Evolutionary conservation across 2,888 invertebrate genomes (phyloP).

Genomic region (Calameuta idolon): DNA sequence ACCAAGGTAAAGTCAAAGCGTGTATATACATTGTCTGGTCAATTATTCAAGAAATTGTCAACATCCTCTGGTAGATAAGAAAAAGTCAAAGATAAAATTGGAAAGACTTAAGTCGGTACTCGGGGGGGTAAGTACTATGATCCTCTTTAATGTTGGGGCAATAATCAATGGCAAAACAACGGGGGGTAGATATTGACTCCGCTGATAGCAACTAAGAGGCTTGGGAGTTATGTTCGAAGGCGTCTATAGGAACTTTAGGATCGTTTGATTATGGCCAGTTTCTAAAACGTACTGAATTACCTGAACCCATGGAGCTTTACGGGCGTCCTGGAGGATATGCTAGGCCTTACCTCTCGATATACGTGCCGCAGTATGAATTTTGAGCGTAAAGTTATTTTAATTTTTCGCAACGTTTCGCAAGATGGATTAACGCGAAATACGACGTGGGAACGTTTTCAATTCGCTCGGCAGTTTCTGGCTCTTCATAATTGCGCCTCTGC

Average conservation of each 20-base stretch:
- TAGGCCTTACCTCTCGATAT: background rate
- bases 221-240: background rate
- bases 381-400: background rate
- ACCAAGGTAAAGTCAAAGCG: background rate
- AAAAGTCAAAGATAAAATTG: background rate
- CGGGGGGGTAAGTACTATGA: background rate
- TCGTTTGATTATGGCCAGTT: background rate
- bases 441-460: background rate
- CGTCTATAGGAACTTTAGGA: background rate
- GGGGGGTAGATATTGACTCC: background rate
- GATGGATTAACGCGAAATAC: background rate
- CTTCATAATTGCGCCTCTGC: background rate
- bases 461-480: background rate
- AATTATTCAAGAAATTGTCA: background rate
- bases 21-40: background rate
- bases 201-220: background rate
- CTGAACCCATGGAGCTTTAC: background rate
- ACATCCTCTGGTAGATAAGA: background rate
- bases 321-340: background rate
- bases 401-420: background rate
- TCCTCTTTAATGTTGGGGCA: background rate
- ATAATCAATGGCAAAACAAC: background rate
- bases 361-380: background rate
- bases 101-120: background rate
- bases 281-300: background rate